Conservation (phyloP, 1,140 invertebrate species). For the Scylla paramamosain region DNA sequence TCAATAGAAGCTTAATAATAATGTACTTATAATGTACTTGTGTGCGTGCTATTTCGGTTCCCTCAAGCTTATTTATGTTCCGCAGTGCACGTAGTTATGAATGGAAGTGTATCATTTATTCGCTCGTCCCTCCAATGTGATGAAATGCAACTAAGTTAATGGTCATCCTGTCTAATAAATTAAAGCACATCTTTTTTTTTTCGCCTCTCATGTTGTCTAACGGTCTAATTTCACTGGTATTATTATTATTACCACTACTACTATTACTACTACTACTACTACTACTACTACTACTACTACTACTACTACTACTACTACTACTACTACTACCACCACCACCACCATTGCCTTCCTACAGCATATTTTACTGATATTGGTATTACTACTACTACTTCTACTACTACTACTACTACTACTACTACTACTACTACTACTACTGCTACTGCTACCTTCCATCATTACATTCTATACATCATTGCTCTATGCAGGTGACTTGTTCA, state of each 20-base stretch:
- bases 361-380: neutral
- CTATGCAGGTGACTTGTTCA: neutral
- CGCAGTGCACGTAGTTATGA: no score
- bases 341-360: neutral
- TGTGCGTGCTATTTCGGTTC: no score
- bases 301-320: neutral
- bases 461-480: neutral
- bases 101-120: no score
- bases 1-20: no score
- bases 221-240: neutral
- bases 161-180: neutral
- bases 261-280: neutral
- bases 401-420: neutral
- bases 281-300: conserved; percentile 8
- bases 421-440: conserved; percentile 22
- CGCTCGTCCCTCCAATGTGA: no score
- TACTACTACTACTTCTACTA: neutral
- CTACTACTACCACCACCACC: neutral
- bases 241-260: neutral
- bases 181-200: neutral
- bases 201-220: no score
- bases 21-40: no score
- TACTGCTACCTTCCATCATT: neutral
- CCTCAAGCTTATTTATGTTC: no score
- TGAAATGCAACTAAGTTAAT: neutral